These are phyloP conservation scores for Acleris laterana DNA, from an alignment of 2,888 invertebrate species.

Conservation along the genomic window DNA sequence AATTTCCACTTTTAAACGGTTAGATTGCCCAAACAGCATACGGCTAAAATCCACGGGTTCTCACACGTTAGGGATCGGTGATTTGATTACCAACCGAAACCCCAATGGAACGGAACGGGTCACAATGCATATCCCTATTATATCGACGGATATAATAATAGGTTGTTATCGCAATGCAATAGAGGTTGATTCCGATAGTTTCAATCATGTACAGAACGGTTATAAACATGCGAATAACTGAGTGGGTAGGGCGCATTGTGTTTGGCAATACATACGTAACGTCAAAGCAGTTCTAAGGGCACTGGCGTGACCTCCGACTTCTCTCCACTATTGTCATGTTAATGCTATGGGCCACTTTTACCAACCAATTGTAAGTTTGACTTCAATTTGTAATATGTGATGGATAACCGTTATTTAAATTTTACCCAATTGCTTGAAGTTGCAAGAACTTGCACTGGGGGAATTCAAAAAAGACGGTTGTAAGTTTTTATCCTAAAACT, in stretches of 20 bases:
- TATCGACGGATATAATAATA: constrained; percentile 5
- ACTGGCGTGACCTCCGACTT: constrained; percentile 71
- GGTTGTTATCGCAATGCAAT: constrained; percentile 21
- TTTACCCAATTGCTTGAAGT: too few species aligned
- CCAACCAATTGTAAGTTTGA: constrained; percentile 40
- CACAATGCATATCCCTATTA: constrained; percentile 2
- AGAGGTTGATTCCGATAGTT: constrained; percentile 39
- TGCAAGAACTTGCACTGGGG: too few species aligned
- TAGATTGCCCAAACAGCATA: constrained; percentile 32
- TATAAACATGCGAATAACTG: constrained; percentile 65
- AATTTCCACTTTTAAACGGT: constrained; percentile 17
- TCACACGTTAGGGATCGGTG: constrained; percentile 49
- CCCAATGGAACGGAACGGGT: constrained; percentile 56
- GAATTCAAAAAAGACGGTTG: too few species aligned
- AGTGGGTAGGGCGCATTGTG: constrained; percentile 76
- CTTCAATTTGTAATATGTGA: background rate
- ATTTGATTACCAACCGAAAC: constrained; percentile 50
- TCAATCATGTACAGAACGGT: constrained; percentile 62
- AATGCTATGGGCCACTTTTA: constrained; percentile 61
- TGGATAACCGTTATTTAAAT: background rate
- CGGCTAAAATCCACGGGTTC: constrained; percentile 54
- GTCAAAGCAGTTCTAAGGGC: constrained; percentile 65
- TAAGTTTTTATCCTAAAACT: too few species aligned
- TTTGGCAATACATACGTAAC: constrained; percentile 52
- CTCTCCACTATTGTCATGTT: constrained; percentile 71